Conservation (phyloP, 35 echinoderm and acorn worm genomes). For the Ptychodera flava region DNA sequence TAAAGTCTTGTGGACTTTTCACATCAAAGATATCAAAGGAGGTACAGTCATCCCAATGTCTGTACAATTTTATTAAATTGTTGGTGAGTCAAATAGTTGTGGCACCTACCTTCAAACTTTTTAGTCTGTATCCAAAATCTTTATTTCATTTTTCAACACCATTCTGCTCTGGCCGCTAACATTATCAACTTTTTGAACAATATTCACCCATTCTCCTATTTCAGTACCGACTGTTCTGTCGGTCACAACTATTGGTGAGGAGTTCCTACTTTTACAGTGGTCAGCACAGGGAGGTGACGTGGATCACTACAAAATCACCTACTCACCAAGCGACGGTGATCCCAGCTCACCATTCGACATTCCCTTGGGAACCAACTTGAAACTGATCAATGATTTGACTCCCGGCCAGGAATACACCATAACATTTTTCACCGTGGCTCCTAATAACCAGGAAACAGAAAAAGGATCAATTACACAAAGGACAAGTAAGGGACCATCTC, state of each 20-base stretch:
- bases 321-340: background rate
- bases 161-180: no score
- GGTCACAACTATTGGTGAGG: background rate
- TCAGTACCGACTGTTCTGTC: background rate
- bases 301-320: background rate
- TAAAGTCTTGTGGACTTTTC: no score
- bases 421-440: background rate
- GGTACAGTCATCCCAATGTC: no score
- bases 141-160: no score
- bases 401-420: background rate
- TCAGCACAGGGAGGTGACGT: background rate
- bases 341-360: background rate
- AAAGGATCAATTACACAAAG: background rate
- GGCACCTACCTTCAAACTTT: no score
- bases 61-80: no score
- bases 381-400: background rate
- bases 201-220: background rate
- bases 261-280: background rate
- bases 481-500: background rate
- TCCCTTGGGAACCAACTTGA: background rate
- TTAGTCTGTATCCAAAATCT: no score
- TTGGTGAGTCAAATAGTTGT: no score
- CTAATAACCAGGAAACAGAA: background rate
- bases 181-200: no score
- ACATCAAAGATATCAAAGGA: no score